These are phyloP conservation scores for Xenopus petersii DNA, from an alignment of 2,797 vertebrate species.

Conservation along the genomic window DNA sequence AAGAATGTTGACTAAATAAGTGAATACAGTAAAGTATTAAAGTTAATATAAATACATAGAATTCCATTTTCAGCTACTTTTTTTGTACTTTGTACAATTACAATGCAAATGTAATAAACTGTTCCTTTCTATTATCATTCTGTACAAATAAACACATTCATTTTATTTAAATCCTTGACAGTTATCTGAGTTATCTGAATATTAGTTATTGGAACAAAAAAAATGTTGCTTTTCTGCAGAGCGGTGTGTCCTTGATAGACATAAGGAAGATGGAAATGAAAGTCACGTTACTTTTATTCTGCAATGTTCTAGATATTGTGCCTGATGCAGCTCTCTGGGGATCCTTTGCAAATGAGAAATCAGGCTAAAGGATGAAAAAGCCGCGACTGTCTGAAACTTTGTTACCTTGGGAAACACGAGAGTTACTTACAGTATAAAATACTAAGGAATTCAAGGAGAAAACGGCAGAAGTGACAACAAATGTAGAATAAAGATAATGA, in stretches of 20 bases:
- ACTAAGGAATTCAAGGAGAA: slow-evolving; percentile 30
- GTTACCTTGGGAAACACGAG: slow-evolving; percentile 43
- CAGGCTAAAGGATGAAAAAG: slow-evolving; percentile 43
- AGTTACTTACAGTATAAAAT: slow-evolving; percentile 39
- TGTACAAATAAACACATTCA: background rate
- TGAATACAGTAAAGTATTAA: too few relatives aligned
- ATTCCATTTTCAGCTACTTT: too few relatives aligned
- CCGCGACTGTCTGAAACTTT: slow-evolving; percentile 39
- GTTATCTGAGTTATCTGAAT: slow-evolving; percentile 1
- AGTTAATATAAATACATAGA: too few relatives aligned
- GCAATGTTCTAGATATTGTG: slow-evolving; percentile 42
- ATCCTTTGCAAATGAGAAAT: slow-evolving; percentile 39
- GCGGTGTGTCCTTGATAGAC: slow-evolving; percentile 27
- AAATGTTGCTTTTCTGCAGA: background rate
- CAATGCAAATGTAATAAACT: too few relatives aligned
- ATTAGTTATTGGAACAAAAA: background rate
- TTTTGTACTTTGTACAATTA: too few relatives aligned
- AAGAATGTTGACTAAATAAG: too few relatives aligned
- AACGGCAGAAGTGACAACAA: slow-evolving; percentile 14
- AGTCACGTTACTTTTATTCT: slow-evolving; percentile 46
- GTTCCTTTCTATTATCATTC: too few relatives aligned
- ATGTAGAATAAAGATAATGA: slow-evolving; percentile 23
- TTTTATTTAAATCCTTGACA: background rate
- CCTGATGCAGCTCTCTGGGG: slow-evolving; percentile 41
- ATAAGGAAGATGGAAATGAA: slow-evolving; percentile 33